Base-by-base conservation (phyloP, 2,888 invertebrate genomes). In the Drosophila atripex region DNA sequence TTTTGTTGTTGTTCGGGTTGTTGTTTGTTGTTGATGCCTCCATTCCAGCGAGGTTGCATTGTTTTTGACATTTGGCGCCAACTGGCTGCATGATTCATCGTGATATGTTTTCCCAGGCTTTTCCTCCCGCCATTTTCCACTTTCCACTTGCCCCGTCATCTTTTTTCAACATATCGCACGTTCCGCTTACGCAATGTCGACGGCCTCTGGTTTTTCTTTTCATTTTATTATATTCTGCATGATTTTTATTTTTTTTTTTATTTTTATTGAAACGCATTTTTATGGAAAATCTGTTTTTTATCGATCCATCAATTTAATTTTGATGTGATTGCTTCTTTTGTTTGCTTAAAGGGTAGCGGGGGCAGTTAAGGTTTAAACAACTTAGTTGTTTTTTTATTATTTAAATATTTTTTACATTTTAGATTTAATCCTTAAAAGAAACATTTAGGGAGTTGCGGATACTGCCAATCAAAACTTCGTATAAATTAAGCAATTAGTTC, bases 41-140 rank as follows among this genome's bases (percentile, higher is more conserved):
- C 45, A 51, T 38, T 51, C 60, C 46, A 38, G 60, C 46, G 45
- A 41, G 46, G 46, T 75, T 80, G 85, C 80, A 82, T 84, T 84
- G 80, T 82, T 82, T 73, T 82, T 78, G 82, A 75, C 82, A 80
- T 85, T 84, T 78, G 80, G 80, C 85, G 80, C 82, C 80, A 84
- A 78, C 77, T 84, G 82, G 80, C 85, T 77, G 80, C 77, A 68
- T 84, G 80, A 80, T 80, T 80, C 80, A 80, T 80, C 78, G 80
- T 47, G 70, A 39, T 71, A 52, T 51, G 55, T 46, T 70, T 70
- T 71, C 49, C 51, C 53, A 43, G 54, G 16, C 47, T 57, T 54
- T 50, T 39, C 39, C 65, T 43, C 7, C 25, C 21, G 32, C 28
- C 35, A 39, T 57, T 57, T 51, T 51, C 68, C 64, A 46, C 51